Evolutionary conservation across 2,888 invertebrate genomes (phyloP).

Genomic region (Blastobasis lacticolella): DNA sequence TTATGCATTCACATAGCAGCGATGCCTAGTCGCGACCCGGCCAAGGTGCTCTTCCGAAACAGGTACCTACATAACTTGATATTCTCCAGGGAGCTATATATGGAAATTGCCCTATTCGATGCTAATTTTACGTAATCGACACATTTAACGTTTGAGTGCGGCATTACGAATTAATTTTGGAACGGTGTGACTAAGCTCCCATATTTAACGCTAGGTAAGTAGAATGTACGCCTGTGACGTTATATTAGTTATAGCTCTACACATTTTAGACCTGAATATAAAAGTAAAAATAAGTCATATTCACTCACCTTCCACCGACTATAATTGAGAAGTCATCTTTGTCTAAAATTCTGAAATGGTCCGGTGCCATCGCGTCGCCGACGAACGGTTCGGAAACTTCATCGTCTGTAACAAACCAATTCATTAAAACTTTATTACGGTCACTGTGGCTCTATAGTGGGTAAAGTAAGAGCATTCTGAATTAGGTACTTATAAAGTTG

Average conservation of each 20-base stretch:
- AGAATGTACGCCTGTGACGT: too few species aligned
- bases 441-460: conserved; percentile 19
- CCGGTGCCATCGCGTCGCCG: conserved; percentile 85
- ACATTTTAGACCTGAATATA: background rate
- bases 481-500: conserved; percentile 10
- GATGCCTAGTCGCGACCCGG: conserved; percentile 1
- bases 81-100: conserved; percentile 15
- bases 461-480: conserved; percentile 5
- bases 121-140: conserved; percentile 19
- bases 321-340: conserved; percentile 89
- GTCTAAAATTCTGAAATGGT: conserved; percentile 92
- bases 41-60: background rate
- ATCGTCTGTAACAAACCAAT: conserved; percentile 77
- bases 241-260: background rate
- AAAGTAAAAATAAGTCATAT: background rate
- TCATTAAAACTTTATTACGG: conserved; percentile 29
- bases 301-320: conserved; percentile 88
- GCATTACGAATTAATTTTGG: conserved; percentile 8
- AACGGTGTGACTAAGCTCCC: background rate
- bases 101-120: conserved; percentile 19
- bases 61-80: conserved; percentile 12
- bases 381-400: conserved; percentile 82
- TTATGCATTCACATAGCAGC: conserved; percentile 20
- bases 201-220: too few species aligned
- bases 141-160: conserved; percentile 13